phyloP scores from a whole-genome alignment of 2,797 vertebrate genomes.

The Typhlichthys eigenmanni region DNA sequence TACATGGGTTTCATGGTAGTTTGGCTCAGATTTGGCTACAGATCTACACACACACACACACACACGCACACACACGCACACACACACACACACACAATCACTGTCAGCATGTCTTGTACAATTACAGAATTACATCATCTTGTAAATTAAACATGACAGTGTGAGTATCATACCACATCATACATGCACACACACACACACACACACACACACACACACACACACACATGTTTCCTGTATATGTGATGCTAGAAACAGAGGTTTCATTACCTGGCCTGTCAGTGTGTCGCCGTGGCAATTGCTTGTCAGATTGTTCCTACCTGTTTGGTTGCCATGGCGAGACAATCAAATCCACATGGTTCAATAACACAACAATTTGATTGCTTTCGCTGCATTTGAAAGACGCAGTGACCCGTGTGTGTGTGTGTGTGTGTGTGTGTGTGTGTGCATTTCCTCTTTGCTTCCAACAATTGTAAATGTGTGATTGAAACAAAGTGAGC shows the following conservation, averaged over 20 bases:
- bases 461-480: slow-evolving; percentile 28
- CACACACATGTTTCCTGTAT: slow-evolving; percentile 37
- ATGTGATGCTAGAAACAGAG: slow-evolving; percentile 56
- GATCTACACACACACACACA: slow-evolving; percentile 1
- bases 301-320: slow-evolving; percentile 52
- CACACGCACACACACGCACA: slow-evolving; percentile 3
- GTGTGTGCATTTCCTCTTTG: slow-evolving; percentile 15
- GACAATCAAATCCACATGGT: slow-evolving; percentile 53
- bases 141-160: slow-evolving; percentile 74
- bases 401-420: slow-evolving; percentile 8
- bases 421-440: background rate
- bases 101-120: slow-evolving; percentile 53
- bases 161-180: slow-evolving; percentile 38
- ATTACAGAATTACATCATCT: slow-evolving; percentile 70
- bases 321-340: slow-evolving; percentile 53
- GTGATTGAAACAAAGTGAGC: slow-evolving; percentile 24
- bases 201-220: slow-evolving; percentile 13
- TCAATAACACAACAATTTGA: slow-evolving; percentile 43
- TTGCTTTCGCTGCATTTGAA: slow-evolving; percentile 35
- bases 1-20: background rate
- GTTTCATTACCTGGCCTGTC: slow-evolving; percentile 75
- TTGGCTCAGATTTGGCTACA: no score
- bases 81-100: slow-evolving; percentile 1
- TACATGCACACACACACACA: slow-evolving; percentile 11
- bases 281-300: slow-evolving; percentile 45